These are phyloP conservation scores for Neocloeon triangulifer DNA, from an alignment of 1,140 invertebrate genomes.

Conservation along the genomic window DNA sequence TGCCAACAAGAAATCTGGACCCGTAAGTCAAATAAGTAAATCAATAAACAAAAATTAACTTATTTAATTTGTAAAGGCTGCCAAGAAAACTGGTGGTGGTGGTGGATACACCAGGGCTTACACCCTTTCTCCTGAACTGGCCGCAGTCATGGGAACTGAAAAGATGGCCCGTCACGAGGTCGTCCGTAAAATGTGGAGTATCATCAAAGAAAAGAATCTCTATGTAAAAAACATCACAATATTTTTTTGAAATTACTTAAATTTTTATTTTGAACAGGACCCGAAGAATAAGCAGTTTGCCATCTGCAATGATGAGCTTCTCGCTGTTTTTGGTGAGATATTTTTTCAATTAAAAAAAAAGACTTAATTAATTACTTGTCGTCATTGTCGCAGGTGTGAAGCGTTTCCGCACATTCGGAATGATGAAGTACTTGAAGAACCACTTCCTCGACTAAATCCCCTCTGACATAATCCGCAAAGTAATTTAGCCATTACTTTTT, in stretches of 20 bases:
- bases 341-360: neutral
- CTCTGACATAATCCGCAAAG: too few relatives aligned
- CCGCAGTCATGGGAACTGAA: conserved; percentile 62
- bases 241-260: conserved; percentile 2
- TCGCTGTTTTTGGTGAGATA: conserved; percentile 55
- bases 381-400: conserved; percentile 34
- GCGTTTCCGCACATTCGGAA: conserved; percentile 75
- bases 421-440: conserved; percentile 86
- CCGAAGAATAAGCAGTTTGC: conserved; percentile 86
- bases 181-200: conserved; percentile 76
- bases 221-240: conserved; percentile 31
- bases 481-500: too few relatives aligned
- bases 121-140: conserved; percentile 64
- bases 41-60: neutral
- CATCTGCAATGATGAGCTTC: conserved; percentile 74
- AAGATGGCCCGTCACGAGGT: conserved; percentile 77
- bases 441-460: conserved; percentile 50
- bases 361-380: conserved; percentile 3
- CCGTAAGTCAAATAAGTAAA: conserved; percentile 9
- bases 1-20: conserved; percentile 19
- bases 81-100: conserved; percentile 18
- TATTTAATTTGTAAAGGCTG: neutral
- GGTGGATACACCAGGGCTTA: conserved; percentile 60
- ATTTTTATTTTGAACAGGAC: conserved; percentile 28
- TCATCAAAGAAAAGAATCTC: conserved; percentile 78